Conservation (phyloP, 2,113 vertebrate genomes). For the Seriola quinqueradiata region DNA sequence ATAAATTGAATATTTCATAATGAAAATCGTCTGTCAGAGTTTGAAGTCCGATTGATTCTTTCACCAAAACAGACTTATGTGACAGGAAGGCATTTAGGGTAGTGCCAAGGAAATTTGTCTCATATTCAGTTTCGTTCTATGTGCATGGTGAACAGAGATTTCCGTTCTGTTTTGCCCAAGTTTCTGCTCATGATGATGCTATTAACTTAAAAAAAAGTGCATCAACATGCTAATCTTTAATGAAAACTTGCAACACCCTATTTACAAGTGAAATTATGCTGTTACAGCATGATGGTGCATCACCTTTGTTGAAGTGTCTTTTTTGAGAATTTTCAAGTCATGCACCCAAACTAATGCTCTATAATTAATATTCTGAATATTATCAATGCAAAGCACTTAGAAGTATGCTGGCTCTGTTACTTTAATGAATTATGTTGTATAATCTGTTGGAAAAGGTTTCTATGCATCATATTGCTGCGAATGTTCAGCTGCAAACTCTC, state of each 20-base stretch:
- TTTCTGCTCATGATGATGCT: neutral
- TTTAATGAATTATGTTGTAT: neutral
- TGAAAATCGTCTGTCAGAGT: neutral
- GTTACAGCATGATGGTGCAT: neutral
- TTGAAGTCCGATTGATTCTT: neutral
- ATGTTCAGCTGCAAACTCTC: neutral
- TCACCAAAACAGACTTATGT: neutral
- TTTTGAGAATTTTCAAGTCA: neutral
- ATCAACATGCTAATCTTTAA: neutral
- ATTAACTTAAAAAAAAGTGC: neutral
- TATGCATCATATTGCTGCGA: no score
- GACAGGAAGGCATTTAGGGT: slow-evolving; percentile 12
- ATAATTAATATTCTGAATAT: no score
- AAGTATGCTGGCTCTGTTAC: no score
- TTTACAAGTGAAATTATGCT: no score
- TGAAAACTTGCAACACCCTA: no score
- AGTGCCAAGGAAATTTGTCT: neutral
- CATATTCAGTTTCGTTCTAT: neutral
- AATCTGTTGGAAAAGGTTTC: neutral
- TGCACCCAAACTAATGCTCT: neutral
- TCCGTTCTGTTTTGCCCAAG: neutral
- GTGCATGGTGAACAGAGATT: neutral
- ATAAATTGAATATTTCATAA: neutral
- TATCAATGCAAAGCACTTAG: no score
- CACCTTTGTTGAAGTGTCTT: neutral